Base-by-base conservation (phyloP, 2,113 vertebrate species). In the Osmerus eperlanus region DNA sequence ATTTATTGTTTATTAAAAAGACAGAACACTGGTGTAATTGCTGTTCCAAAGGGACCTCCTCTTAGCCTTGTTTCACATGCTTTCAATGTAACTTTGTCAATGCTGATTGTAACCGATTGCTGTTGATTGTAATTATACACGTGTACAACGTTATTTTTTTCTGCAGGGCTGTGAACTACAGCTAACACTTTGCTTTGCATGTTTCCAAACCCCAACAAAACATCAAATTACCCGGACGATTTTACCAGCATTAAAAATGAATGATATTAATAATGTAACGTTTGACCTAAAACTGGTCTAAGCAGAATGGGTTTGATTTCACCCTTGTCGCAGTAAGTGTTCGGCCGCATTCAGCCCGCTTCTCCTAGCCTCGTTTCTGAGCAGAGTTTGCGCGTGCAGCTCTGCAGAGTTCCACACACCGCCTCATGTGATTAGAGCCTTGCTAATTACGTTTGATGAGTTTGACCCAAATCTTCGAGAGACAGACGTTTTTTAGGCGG, bases 391-490 rank as follows among this genome's bases (percentile, higher is more conserved):
- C 29, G 71, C 77, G 41, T 77, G 73, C 79, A 84, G 81, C 82
- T 86, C 81, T 77, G 84, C 84, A 28, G 79, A 78, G 77, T 83
- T 82, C 76, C 74, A 76, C 72, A 76, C 23, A 23, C 74, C 65
- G 80, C 79, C 81, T 86, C 78, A 32, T 79, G 83, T 84, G 87
- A 90, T 85, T 86, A 86, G 77, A 71, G 78, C 72, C 25, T 78
- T 75, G 75, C 87, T 89, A 88, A 89, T 90, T 87, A 72, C 74
- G 70, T 86, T 85, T 86, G 85, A 91, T 91, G 83, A 88, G 84
- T 65, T 83, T 90, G 89, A 90, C 87, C 89, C 84, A 87, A 89
- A 88, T 90, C 81, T 88, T 89, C 72, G 67, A 74, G 74, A 78
- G 54, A 79, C 75, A 76, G 73, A 81, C 78, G 65, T 76, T 73